Base-by-base conservation (phyloP, 1,140 invertebrate genomes). In the Brachionus angularis region DNA sequence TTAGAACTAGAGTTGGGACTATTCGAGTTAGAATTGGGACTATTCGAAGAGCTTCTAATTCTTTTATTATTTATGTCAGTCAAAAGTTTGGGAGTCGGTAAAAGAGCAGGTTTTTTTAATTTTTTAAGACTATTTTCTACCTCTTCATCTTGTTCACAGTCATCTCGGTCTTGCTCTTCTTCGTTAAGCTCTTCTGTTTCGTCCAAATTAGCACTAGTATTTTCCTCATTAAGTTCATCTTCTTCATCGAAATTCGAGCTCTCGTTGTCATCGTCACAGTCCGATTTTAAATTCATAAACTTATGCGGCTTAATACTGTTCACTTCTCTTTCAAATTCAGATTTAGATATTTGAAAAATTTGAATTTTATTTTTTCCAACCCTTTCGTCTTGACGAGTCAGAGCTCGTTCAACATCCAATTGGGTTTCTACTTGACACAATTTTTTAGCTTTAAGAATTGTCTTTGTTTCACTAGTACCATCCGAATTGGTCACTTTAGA, bases 351-450 rank as follows among this genome's bases (percentile, higher is more conserved):
- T 47, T 46, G 62, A 50, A 67, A 67, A 47, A 67, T 67, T 16
- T 67, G 62, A 5, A 67, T 21, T 31, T 23, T n/a, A n/a, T 42
- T 67, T 27, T 67, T 67, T 5, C 44, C 62, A 12, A 67, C 62
- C 1, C 62, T 29, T 44, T 67, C 62, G 21, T 67, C 47, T 47
- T 67, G 62, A 23, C 62, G 2, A 0, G 62, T 67, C 42, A 67
- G 10, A 0, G 62, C 62, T 47, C 62, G 3, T 18, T 67, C 62
- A 31, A 67, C 42, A 34, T 67, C 62, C 4, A 67, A 33, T 16
- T 67, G 62, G 0, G 62, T 67, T 5, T 67, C 62, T 10, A 67
- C 44, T 31, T 67, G 39, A 47, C 62, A 67, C 23, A 67, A 21
- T 29, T 67, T 67, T 67, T 67, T 67, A 0, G 47, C 62, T 47